Percentiles rank a stretch among this genome's conserved stretches.
These are phyloP conservation scores for Pteruthius melanotis DNA, from an alignment of 2,113 vertebrate genomes.

Conservation along the genomic window DNA sequence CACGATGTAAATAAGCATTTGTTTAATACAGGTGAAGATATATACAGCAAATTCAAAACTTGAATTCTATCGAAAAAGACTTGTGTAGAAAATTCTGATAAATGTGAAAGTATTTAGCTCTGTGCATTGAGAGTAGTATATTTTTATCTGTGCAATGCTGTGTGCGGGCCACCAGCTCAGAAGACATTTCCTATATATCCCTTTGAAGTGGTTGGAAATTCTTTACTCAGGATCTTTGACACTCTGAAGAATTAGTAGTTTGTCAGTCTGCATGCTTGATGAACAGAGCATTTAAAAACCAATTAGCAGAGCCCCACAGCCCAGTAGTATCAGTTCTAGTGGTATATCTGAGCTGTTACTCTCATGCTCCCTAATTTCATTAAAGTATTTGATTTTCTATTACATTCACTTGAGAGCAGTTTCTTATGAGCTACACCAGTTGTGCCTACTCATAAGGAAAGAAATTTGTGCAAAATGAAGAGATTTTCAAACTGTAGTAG, in stretches of 20 bases:
- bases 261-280: conserved; percentile 64
- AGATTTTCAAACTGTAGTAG: not conserved
- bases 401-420: not conserved
- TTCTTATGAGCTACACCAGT: conserved; percentile 22
- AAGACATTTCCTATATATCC: conserved; percentile 63
- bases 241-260: conserved; percentile 47
- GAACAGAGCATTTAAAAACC: conserved; percentile 37
- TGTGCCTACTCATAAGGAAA: not conserved
- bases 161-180: conserved; percentile 78
- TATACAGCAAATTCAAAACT: conserved; percentile 65
- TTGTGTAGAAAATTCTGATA: conserved; percentile 72
- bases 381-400: conserved; percentile 69
- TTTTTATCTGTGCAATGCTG: conserved; percentile 80
- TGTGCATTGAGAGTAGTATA: conserved; percentile 74
- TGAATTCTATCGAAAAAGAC: conserved; percentile 64
- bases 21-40: conserved; percentile 70
- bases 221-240: conserved; percentile 76
- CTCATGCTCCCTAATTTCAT: conserved; percentile 49
- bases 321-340: conserved; percentile 48
- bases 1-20: conserved; percentile 74
- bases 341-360: conserved; percentile 54
- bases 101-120: conserved; percentile 78
- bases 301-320: conserved; percentile 17
- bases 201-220: conserved; percentile 72
- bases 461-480: not conserved